Evolutionary conservation across 2,113 vertebrate species (phyloP).

Genomic region (Antigone vipio): DNA sequence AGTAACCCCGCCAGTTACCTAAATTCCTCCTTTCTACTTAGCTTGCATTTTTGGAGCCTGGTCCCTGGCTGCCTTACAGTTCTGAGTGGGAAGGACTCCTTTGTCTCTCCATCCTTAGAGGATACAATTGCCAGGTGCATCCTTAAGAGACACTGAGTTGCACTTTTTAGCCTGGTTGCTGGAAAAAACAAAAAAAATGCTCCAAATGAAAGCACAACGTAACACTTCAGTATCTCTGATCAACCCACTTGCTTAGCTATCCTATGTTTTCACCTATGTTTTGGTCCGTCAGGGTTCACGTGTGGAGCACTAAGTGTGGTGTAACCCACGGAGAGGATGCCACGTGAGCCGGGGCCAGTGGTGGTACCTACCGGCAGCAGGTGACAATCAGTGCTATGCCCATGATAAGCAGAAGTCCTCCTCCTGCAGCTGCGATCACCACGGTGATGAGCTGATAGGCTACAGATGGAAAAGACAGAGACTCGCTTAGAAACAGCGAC

Average conservation of each 20-base stretch:
- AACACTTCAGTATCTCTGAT: background rate
- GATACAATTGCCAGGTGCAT: background rate
- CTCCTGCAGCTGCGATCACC: slow-evolving; percentile 90
- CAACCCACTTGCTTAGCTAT: background rate
- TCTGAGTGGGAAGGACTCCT: background rate
- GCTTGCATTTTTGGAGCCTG: background rate
- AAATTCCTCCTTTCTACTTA: background rate
- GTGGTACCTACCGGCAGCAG: slow-evolving; percentile 86
- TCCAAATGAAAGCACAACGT: background rate
- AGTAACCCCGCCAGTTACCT: background rate
- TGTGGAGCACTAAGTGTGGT: background rate
- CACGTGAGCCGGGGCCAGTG: accelerated
- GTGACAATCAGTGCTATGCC: slow-evolving; percentile 88
- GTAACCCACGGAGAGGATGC: background rate
- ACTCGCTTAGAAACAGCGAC: background rate
- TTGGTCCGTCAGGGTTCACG: background rate
- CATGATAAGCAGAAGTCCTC: slow-evolving; percentile 89
- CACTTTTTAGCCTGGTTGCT: background rate
- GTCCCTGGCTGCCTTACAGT: background rate
- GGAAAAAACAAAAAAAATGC: background rate
- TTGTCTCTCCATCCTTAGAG: background rate
- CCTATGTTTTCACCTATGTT: background rate
- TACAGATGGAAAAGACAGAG: slow-evolving; percentile 52
- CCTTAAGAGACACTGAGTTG: background rate
- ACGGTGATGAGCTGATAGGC: slow-evolving; percentile 95